phyloP scores from a whole-genome alignment of 2,113 vertebrate species.

The Vimba vimba region DNA sequence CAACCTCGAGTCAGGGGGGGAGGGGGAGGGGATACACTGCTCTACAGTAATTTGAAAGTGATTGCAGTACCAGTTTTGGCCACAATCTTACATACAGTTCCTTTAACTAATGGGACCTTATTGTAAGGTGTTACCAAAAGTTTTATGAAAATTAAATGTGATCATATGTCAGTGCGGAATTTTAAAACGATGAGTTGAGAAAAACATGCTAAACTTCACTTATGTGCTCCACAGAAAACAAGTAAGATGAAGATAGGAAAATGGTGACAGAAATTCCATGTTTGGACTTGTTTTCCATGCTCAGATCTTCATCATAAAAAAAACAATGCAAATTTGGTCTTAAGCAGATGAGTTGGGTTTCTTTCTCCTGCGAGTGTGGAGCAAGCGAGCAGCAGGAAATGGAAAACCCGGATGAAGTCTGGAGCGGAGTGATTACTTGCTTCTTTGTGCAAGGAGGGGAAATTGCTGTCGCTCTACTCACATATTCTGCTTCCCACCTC shows the following conservation, averaged over 20 bases:
- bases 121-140: not conserved
- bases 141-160: not conserved
- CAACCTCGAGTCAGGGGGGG: no score
- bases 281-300: not conserved
- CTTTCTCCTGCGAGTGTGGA: not conserved
- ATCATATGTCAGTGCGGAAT: not conserved
- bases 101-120: no score
- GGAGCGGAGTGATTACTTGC: not conserved
- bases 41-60: no score
- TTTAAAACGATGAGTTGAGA: not conserved
- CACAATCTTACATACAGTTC: no score
- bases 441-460: not conserved
- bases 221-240: not conserved
- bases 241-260: not conserved
- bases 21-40: no score
- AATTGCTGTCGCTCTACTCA: slow-evolving; percentile 3
- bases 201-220: not conserved
- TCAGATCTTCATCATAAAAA: not conserved
- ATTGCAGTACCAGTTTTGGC: no score
- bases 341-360: not conserved
- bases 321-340: not conserved
- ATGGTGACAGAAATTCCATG: not conserved
- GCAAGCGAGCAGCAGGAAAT: not conserved
- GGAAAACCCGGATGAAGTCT: not conserved
- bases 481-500: not conserved